These are phyloP conservation scores for Varanus komodoensis DNA, from an alignment of 2,113 vertebrate species.

Conservation along the genomic window DNA sequence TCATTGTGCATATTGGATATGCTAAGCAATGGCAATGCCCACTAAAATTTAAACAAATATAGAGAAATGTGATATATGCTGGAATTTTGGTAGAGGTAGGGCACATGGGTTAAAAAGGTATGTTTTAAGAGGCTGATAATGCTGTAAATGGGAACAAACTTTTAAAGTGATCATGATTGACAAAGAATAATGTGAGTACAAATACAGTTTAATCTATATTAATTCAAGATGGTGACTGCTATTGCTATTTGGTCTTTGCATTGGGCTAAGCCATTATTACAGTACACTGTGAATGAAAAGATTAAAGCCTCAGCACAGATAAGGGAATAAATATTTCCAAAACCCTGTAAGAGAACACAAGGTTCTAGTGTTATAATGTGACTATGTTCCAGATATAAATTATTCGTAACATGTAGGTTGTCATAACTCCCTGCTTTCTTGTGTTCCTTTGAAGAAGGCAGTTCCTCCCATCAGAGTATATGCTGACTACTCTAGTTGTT, in stretches of 20 bases:
- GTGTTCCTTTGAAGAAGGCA: neutral
- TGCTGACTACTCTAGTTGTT: neutral
- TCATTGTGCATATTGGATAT: neutral
- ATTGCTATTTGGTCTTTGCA: neutral
- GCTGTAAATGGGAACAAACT: neutral
- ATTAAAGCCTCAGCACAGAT: neutral
- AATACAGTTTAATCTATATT: conserved; percentile 1
- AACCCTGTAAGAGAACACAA: conserved; percentile 22
- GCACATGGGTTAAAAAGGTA: neutral
- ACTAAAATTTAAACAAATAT: neutral
- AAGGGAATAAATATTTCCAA: neutral
- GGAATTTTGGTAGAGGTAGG: conserved; percentile 3
- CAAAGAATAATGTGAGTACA: neutral
- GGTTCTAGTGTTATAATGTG: neutral
- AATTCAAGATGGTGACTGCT: neutral
- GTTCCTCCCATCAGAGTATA: neutral
- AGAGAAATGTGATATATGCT: neutral
- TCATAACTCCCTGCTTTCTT: conserved; percentile 2
- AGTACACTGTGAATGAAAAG: conserved; percentile 20
- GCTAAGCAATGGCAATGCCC: neutral
- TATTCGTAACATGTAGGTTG: neutral
- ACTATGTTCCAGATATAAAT: conserved; percentile 3
- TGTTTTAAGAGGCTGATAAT: neutral
- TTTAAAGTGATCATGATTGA: neutral
- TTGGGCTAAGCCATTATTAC: neutral